These are phyloP conservation scores for Steromphala cineraria DNA, from an alignment of 2,888 invertebrate genomes.

Conservation along the genomic window DNA sequence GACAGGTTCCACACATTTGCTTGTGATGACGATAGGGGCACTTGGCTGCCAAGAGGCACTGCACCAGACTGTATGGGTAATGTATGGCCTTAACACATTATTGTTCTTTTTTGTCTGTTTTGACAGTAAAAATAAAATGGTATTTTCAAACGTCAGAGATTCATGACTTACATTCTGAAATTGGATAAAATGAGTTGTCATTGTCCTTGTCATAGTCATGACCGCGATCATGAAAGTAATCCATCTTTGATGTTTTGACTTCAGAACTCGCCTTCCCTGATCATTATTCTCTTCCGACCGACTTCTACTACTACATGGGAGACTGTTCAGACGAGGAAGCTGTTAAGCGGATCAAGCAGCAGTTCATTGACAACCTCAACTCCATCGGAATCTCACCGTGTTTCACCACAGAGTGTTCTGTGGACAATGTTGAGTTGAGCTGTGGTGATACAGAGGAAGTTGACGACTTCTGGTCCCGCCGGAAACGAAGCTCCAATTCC, in stretches of 20 bases:
- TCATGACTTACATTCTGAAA: too few relatives aligned
- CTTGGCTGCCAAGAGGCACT: background rate
- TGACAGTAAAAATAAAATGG: too few relatives aligned
- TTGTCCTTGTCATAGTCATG: too few relatives aligned
- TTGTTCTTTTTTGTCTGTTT: too few relatives aligned
- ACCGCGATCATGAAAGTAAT: too few relatives aligned
- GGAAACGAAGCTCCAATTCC: background rate
- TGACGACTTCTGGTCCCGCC: background rate
- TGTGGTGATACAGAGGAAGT: background rate
- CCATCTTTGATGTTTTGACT: background rate
- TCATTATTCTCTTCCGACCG: background rate
- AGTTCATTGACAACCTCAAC: background rate
- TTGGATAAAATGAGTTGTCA: too few relatives aligned
- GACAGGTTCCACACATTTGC: background rate
- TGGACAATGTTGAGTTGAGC: background rate
- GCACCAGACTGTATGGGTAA: slow-evolving; percentile 8
- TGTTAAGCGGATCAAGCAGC: background rate
- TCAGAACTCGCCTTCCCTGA: background rate
- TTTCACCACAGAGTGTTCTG: background rate
- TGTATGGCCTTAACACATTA: too few relatives aligned
- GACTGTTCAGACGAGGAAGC: background rate
- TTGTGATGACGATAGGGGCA: background rate
- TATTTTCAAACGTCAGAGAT: too few relatives aligned
- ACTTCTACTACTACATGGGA: background rate
- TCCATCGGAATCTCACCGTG: background rate